These are phyloP conservation scores for Platycheirus rosarum DNA, from an alignment of 2,888 invertebrate genomes.

Conservation along the genomic window DNA sequence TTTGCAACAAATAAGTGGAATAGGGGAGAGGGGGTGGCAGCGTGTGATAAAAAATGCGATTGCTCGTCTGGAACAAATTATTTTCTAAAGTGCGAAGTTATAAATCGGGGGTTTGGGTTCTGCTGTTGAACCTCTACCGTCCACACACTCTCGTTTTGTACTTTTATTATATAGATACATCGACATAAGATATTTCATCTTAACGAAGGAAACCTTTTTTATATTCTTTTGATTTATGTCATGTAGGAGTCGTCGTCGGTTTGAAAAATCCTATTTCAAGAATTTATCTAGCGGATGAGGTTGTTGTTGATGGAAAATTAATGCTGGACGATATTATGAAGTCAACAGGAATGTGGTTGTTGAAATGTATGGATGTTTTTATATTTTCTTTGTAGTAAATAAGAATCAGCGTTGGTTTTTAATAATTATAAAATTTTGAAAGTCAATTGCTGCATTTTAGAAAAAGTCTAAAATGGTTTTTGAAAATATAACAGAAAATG, in stretches of 20 bases:
- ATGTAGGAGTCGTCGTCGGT: conserved; percentile 3
- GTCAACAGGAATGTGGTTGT: conserved; percentile 22
- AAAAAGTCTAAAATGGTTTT: too few relatives aligned
- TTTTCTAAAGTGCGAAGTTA: conserved; percentile 41
- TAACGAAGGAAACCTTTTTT: conserved; percentile 4
- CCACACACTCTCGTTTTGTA: neutral
- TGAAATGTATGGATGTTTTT: conserved; percentile 12
- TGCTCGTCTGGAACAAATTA: conserved; percentile 47
- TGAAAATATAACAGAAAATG: too few relatives aligned
- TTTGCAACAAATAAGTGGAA: neutral
- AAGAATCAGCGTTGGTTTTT: too few relatives aligned
- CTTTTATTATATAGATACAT: too few relatives aligned
- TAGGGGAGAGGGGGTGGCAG: conserved; percentile 11
- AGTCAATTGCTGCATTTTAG: too few relatives aligned
- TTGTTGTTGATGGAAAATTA: conserved; percentile 16
- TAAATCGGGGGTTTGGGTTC: conserved; percentile 41
- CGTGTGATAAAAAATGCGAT: conserved; percentile 45
- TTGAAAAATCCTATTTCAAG: conserved; percentile 24
- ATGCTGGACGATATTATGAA: conserved; percentile 19
- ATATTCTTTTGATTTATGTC: conserved; percentile 19
- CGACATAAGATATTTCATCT: conserved; percentile 30
- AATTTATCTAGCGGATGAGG: conserved; percentile 14
- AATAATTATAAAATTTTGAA: too few relatives aligned
- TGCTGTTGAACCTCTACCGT: conserved; percentile 6
- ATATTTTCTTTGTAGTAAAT: too few relatives aligned